These are phyloP conservation scores for Tolmerus cingulatus DNA, from an alignment of 2,888 invertebrate species.

Conservation along the genomic window DNA sequence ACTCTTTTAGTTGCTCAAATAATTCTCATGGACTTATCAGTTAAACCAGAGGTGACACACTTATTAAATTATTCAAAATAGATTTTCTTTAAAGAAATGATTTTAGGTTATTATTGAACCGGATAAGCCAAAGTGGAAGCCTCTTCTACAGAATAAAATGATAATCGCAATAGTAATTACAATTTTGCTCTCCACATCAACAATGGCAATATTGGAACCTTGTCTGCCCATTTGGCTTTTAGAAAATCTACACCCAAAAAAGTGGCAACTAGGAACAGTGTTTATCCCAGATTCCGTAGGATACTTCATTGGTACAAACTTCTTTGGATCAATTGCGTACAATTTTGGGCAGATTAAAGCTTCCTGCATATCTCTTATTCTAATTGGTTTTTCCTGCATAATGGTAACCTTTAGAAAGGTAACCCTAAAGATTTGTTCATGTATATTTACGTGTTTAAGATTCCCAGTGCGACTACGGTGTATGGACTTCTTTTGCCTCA, in stretches of 20 bases:
- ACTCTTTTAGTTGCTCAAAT: constrained; percentile 55
- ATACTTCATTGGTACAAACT: constrained; percentile 82
- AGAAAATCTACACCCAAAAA: constrained; percentile 60
- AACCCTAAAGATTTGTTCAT: background rate
- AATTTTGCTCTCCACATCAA: constrained; percentile 80
- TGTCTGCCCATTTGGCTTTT: constrained; percentile 85
- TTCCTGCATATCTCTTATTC: constrained; percentile 69
- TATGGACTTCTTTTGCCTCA: constrained; percentile 76
- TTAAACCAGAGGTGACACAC: constrained; percentile 56
- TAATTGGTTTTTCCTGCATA: constrained; percentile 72
- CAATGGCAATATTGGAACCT: constrained; percentile 84
- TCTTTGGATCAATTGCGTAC: constrained; percentile 74
- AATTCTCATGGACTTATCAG: constrained; percentile 58
- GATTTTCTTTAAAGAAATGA: background rate
- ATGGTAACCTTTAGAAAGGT: constrained; percentile 62
- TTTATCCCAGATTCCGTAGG: constrained; percentile 88
- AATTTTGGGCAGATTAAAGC: constrained; percentile 72
- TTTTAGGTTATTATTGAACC: constrained; percentile 51
- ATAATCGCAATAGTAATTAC: constrained; percentile 72
- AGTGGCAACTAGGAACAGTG: constrained; percentile 80
- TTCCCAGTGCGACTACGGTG: constrained; percentile 71
- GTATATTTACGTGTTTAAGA: constrained; percentile 58
- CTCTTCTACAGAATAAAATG: constrained; percentile 70
- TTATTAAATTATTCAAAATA: background rate
- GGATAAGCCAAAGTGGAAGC: constrained; percentile 65